These are phyloP conservation scores for Glandiceps talaboti DNA, from an alignment of 53 echinoderm and acorn worm species.

Conservation along the genomic window DNA sequence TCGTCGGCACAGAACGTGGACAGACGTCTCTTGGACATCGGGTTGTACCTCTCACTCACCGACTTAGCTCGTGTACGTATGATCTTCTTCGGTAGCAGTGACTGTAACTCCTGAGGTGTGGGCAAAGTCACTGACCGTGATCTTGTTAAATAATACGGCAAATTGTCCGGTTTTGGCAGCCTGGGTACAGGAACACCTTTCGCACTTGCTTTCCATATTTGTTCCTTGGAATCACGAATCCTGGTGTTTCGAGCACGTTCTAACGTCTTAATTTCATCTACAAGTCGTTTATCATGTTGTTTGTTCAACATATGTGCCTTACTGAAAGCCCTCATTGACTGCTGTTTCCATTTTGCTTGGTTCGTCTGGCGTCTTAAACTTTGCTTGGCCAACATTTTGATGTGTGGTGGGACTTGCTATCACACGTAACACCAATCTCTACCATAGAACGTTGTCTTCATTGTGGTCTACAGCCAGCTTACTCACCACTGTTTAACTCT, in stretches of 20 bases:
- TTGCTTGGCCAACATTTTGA: too few relatives aligned
- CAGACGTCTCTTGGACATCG: constrained; percentile 44
- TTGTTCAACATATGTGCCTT: constrained; percentile 65
- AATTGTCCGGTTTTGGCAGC: constrained; percentile 27
- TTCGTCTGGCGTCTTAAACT: too few relatives aligned
- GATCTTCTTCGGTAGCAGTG: constrained; percentile 58
- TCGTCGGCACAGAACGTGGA: constrained; percentile 41
- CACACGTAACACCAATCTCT: too few relatives aligned
- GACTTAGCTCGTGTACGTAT: constrained; percentile 18
- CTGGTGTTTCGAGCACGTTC: constrained; percentile 43
- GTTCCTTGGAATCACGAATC: constrained; percentile 69
- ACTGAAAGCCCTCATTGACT: constrained; percentile 48
- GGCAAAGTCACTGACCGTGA: constrained; percentile 50
- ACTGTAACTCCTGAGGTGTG: constrained; percentile 63
- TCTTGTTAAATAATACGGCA: constrained; percentile 50
- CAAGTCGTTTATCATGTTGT: constrained; percentile 48
- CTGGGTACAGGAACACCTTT: constrained; percentile 32
- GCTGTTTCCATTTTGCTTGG: constrained; percentile 52
- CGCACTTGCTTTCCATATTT: constrained; percentile 60
- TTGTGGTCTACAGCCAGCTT: too few relatives aligned
- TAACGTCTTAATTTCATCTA: constrained; percentile 26
- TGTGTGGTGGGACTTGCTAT: too few relatives aligned
- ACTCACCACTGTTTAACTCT: too few relatives aligned
- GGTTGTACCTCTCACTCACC: constrained; percentile 24
- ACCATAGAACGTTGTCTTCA: too few relatives aligned